Conservation (phyloP, 2,113 vertebrate species). For the Grus americana region DNA sequence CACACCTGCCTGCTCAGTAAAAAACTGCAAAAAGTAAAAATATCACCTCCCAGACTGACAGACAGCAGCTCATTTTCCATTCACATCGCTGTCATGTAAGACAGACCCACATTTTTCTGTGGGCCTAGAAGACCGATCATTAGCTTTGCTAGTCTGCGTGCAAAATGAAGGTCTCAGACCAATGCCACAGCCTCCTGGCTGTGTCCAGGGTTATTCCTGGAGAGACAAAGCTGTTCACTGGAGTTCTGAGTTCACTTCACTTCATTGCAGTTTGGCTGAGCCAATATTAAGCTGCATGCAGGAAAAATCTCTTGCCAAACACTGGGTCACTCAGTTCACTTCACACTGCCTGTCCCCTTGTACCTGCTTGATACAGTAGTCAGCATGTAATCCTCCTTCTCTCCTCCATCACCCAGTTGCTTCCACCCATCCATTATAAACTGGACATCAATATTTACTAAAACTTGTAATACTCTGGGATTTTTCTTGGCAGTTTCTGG, state of each 20-base stretch:
- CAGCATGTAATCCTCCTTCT: background rate
- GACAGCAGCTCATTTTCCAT: background rate
- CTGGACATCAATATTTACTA: background rate
- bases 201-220: background rate
- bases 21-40: background rate
- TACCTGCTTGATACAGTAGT: background rate
- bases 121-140: background rate
- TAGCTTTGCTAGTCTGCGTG: background rate
- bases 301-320: background rate
- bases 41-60: background rate
- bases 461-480: background rate
- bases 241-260: background rate
- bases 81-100: fast-evolving
- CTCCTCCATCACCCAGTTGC: background rate
- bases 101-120: background rate
- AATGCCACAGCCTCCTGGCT: background rate
- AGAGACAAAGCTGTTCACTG: background rate
- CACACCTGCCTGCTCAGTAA: background rate
- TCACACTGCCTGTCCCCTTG: background rate
- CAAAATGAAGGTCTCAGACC: background rate
- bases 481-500: background rate
- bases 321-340: background rate
- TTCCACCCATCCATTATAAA: background rate
- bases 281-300: background rate
- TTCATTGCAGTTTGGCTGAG: background rate